Evolutionary conservation across 2,797 vertebrate species (phyloP).

Genomic region (Adelosebastes latens): DNA sequence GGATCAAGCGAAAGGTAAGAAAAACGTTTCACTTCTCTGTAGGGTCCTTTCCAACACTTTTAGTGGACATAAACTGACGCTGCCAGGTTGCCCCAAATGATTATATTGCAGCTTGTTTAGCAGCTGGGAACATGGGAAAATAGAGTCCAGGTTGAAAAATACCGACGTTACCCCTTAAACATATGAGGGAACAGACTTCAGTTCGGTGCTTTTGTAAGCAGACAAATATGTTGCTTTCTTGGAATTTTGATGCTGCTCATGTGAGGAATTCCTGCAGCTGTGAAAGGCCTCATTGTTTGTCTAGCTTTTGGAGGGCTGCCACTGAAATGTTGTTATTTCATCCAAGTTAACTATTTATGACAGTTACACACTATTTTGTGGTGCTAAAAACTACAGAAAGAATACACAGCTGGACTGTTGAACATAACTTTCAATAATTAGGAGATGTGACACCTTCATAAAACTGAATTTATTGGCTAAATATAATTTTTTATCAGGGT

Average conservation of each 20-base stretch:
- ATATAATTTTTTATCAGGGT: not conserved
- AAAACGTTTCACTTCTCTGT: fast-evolving
- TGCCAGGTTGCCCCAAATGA: no score
- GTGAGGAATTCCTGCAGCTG: slow-evolving; percentile 19
- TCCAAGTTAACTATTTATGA: slow-evolving; percentile 25
- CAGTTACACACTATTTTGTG: not conserved
- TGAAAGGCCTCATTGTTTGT: slow-evolving; percentile 27
- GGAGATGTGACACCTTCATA: not conserved
- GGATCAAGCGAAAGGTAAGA: no score
- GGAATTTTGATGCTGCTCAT: not conserved
- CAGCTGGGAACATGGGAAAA: no score
- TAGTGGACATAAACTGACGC: no score
- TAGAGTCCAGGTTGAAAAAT: no score
- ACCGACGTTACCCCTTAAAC: not conserved
- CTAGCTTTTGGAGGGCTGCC: slow-evolving; percentile 10
- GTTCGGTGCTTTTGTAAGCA: not conserved
- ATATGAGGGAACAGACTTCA: not conserved
- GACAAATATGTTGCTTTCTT: not conserved
- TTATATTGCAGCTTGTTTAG: no score
- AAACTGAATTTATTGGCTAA: slow-evolving; percentile 1
- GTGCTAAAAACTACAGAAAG: not conserved
- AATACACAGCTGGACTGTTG: not conserved
- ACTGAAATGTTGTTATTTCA: slow-evolving; percentile 26
- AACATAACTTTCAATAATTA: not conserved
- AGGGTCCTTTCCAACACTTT: no score